Base-by-base conservation (phyloP, 2,888 invertebrate species). In the Clepsis dumicolana region DNA sequence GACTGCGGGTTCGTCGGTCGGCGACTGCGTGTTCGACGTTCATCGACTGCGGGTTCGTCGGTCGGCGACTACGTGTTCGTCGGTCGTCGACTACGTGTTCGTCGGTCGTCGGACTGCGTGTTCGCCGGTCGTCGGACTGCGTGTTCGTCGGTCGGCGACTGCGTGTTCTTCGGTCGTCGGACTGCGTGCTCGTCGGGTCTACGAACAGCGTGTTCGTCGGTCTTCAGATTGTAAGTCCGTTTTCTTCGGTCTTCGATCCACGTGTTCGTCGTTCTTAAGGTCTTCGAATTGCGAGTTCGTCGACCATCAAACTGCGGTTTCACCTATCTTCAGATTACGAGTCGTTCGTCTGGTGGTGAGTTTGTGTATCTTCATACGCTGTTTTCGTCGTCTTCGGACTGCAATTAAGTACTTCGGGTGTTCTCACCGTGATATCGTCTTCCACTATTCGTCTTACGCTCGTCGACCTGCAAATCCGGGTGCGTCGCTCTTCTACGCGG, bases 251-350 rank as follows among this genome's bases (percentile, higher is more conserved):
- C 53, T 52, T 16, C 53, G 29, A 7, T n/a, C 24, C n/a, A 18
- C 12, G 57, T n/a, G 25, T 18, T 60, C 44, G 48, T 48, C 44
- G 56, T n/a, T n/a, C n/a, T n/a, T n/a, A n/a, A n/a, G n/a, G 65
- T 35, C 65, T 24, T 38, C 35, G 27, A 2, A 29, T 48, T 65
- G 41, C 59, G 27, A 3, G 56, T 35, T 32, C 21, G 24, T 25
- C 41, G 16, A 27, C 12, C 25, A 1, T 32, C 27, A 14, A 4
- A n/a, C 24, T 29, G 14, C 24, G 27, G 41, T n/a, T 27, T 44
- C 44, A 1, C 4, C 57, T 14, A 14, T 38, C 29, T 21, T 14
- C 50, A 16, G 32, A 5, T 32, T 32, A 21, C 61, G 61, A 10
- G 32, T 44, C 14, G 32, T 44, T 21, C 18, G 21, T 53, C 52